Conservation (phyloP, 2,888 invertebrate species). For the Galerucella calmariensis region DNA sequence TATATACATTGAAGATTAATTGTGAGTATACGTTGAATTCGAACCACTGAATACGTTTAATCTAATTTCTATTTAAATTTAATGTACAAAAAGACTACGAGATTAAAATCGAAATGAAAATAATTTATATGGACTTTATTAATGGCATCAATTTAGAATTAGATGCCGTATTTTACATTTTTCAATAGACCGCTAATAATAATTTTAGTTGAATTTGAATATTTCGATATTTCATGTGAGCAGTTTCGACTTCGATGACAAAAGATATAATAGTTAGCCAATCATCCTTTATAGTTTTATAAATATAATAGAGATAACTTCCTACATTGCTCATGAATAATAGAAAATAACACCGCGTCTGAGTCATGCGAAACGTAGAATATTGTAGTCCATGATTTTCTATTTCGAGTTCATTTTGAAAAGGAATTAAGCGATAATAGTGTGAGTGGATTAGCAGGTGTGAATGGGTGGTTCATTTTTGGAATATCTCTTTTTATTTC, state of each 20-base stretch:
- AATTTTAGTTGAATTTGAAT: too few species aligned
- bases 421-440: conserved; percentile 22
- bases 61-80: conserved; percentile 7
- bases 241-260: background rate
- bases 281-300: conserved; percentile 10
- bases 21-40: background rate
- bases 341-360: conserved; percentile 14
- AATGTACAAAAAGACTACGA: background rate
- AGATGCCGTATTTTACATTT: too few species aligned
- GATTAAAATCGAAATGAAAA: background rate
- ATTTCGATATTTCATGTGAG: too few species aligned
- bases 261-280: conserved; percentile 8
- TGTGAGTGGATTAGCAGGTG: conserved; percentile 46
- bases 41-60: conserved; percentile 14
- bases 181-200: too few species aligned
- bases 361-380: conserved; percentile 8
- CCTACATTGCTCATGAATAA: conserved; percentile 23
- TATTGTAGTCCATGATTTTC: conserved; percentile 18
- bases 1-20: conserved; percentile 1
- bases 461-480: conserved; percentile 43
- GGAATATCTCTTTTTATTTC: conserved; percentile 25
- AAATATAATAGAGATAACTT: conserved; percentile 13
- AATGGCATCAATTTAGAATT: background rate
- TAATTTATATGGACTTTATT: background rate
- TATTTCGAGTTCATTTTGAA: conserved; percentile 15